Conservation (phyloP, 2,113 vertebrate genomes). For the Hiodon alosoides region DNA sequence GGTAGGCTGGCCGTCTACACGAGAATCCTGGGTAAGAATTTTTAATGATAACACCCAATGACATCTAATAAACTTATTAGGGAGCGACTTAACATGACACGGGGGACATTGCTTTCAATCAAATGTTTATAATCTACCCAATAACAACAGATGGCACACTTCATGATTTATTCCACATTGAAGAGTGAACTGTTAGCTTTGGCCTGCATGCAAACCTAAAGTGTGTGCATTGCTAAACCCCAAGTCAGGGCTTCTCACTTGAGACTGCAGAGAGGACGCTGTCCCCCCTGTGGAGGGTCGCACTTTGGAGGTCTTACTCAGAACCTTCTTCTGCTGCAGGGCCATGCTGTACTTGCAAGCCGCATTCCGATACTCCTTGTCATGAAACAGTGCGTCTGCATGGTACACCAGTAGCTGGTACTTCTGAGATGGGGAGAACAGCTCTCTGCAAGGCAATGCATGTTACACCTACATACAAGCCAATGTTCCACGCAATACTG, state of each 20-base stretch:
- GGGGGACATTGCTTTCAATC: too few relatives aligned
- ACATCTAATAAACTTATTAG: too few relatives aligned
- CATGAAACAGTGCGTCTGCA: conserved; percentile 93
- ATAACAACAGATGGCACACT: too few relatives aligned
- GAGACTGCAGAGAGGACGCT: conserved; percentile 79
- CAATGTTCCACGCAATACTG: too few relatives aligned
- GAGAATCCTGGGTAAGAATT: too few relatives aligned
- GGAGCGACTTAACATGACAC: too few relatives aligned
- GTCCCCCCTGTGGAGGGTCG: conserved; percentile 85
- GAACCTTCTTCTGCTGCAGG: conserved; percentile 92
- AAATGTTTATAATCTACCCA: too few relatives aligned
- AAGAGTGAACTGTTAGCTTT: too few relatives aligned
- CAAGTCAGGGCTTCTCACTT: conserved; percentile 62
- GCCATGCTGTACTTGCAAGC: conserved; percentile 97
- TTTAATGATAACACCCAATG: too few relatives aligned
- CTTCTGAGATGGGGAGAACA: conserved; percentile 93
- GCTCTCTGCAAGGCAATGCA: conserved; percentile 64
- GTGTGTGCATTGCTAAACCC: neutral
- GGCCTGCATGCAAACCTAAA: too few relatives aligned
- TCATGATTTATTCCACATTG: too few relatives aligned
- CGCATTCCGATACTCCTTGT: conserved; percentile 95
- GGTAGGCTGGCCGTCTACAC: too few relatives aligned
- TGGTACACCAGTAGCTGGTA: conserved; percentile 96
- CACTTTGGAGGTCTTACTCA: conserved; percentile 97
- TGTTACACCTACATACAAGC: neutral